phyloP scores from a whole-genome alignment of 2,888 invertebrate genomes.

The Ischnus inquisitorius region DNA sequence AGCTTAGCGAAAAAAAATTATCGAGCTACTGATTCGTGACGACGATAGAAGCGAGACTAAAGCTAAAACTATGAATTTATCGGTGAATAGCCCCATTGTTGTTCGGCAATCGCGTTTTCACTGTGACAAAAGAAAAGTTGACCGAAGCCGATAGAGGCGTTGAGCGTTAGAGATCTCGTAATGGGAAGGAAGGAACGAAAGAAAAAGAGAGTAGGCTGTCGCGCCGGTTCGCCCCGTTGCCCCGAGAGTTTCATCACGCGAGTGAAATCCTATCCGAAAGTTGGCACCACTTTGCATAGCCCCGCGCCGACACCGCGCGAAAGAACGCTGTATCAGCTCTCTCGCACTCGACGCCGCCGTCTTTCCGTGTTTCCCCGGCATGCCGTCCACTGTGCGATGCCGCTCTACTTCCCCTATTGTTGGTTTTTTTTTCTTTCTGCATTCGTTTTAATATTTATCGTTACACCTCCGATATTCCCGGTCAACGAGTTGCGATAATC shows the following conservation, averaged over 20 bases:
- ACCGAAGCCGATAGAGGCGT: neutral
- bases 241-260: slow-evolving; percentile 40
- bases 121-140: slow-evolving; percentile 12
- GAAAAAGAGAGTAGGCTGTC: slow-evolving; percentile 14
- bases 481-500: neutral
- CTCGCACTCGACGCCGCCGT: neutral
- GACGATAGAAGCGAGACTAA: neutral
- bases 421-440: neutral
- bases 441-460: slow-evolving; percentile 2
- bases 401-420: neutral
- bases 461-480: neutral
- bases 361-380: neutral
- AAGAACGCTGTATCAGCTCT: slow-evolving; percentile 21
- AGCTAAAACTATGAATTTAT: slow-evolving; percentile 5
- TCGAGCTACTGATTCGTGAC: neutral
- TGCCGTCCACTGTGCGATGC: neutral
- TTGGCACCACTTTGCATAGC: slow-evolving; percentile 48
- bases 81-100: neutral
- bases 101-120: slow-evolving; percentile 25
- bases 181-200: neutral
- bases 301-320: neutral
- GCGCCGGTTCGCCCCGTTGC: slow-evolving; percentile 25
- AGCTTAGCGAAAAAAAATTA: neutral
- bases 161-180: neutral
- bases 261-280: slow-evolving; percentile 58